phyloP scores from a whole-genome alignment of 2,797 vertebrate genomes.

The Tragelaphus oryx region DNA sequence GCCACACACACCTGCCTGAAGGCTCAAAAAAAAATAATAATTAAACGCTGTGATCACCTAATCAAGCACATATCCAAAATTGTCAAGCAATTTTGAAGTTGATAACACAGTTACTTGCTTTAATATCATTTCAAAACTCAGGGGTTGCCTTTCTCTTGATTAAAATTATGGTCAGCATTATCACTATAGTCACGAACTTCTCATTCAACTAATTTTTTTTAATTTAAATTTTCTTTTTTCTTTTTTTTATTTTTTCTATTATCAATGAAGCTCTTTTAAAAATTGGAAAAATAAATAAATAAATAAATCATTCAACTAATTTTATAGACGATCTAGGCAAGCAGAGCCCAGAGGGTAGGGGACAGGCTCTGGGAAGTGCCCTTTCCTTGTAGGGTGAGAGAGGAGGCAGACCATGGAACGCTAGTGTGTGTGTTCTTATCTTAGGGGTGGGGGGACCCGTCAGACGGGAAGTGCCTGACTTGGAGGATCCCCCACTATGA shows the following conservation, averaged over 20 bases:
- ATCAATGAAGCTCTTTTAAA: too few species aligned
- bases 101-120: not conserved
- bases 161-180: not conserved
- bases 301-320: too few species aligned
- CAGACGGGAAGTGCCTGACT: not conserved
- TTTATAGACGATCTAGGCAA: not conserved
- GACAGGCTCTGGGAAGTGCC: not conserved
- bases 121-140: not conserved
- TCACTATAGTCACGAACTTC: not conserved
- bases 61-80: not conserved
- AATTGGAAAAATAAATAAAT: too few species aligned
- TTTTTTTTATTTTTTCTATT: too few species aligned
- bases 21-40: not conserved
- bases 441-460: fast-evolving
- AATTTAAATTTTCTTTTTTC: too few species aligned
- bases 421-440: not conserved
- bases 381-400: not conserved
- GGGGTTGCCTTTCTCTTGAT: not conserved
- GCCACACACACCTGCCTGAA: not conserved
- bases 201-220: not conserved
- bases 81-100: not conserved
- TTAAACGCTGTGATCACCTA: not conserved
- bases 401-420: not conserved
- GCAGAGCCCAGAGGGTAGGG: not conserved
- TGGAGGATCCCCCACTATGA: not conserved